Base-by-base conservation (phyloP, 2,113 vertebrate species). In the Taurulus bubalis region DNA sequence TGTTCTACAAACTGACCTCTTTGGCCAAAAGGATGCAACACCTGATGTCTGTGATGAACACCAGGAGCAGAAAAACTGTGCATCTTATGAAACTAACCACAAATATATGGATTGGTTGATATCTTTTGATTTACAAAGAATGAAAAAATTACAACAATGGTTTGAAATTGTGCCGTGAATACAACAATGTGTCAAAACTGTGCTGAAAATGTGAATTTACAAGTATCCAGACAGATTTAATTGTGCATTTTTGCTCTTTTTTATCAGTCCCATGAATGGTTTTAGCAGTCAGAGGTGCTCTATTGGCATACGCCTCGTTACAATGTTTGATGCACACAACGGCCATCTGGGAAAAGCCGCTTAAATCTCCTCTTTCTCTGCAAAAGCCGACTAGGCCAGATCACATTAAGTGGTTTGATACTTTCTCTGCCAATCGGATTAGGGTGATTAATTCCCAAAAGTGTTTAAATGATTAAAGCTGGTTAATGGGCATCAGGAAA, bases 391-490 rank as follows among this genome's bases (percentile, higher is more conserved):
- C 83, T 59, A 82, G 84, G 68, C 68, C 84, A 89, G 92, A 94
- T 93, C 91, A 92, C 91, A 92, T 93, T 92, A 93, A 94, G 87
- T 92, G 91, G 84, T 93, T 91, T 90, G 89, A 92, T 93, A 90
- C 87, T 85, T 91, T 90, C 88, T 77, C 77, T 90, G 88, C 87
- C 91, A 91, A 93, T 93, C 87, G 79, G 90, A 93, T 92, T 94
- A 93, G 73, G 59, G 66, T 81, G 85, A 90, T 90, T 93, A 93
- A 94, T 93, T 94, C 92, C 88, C 91, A 86, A 86, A 87, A 86
- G 92, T 89, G 87, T 92, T 89, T 87, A 89, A 88, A 87, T 86
- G 86, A 94, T 93, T 92, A 92, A 89, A 87, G 87, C 75, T 53
- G 76, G 69, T 89, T 93, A 94, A 92, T 92, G 92, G 89, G 71